Base-by-base conservation (phyloP, 2,888 invertebrate genomes). In the Ennomos quercinarius region DNA sequence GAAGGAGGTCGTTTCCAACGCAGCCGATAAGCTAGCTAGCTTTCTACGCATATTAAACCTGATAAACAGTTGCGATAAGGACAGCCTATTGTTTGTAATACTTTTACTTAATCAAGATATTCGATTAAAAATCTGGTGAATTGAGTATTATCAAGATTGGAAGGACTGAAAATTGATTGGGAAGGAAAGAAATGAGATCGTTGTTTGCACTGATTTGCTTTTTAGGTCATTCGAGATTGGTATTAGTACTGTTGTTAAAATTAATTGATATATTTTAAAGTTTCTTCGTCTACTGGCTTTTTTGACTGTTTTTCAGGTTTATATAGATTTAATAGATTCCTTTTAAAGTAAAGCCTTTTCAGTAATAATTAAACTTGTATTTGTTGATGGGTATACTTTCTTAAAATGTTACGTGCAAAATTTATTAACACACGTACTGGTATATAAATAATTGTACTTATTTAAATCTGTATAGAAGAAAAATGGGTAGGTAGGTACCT, bases 11-110 rank as follows among this genome's bases (percentile, higher is more conserved):
- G 89, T 60, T 66, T 68, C 66, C 48, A 43, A 27, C 46, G 37
- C 13, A 9, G 61, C 76, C 78, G 89, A 89, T 89, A 91, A 90
- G 77, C 71, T 72, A 73, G 72, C 78, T 80, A 81, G 85, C 86
- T 91, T 89, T 89, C 84, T 84, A 91, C 89, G 91, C 89, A 84
- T 84, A 91, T 92, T 92, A 91, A 88, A 84, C 78, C 67, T 83
- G 91, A 91, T 91, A 91, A 90, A 81, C 78, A 72, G 66, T 58
- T 50, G 57, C 77, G 89, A 91, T 91, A 91, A 88, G 71, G 58
- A 57, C 53, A 53, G 63, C 67, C 86, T 75, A 90, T 91, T 91
- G 91, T 91, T 86, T 78, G 52, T 63, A 81, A 81, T 79, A 78
- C 78, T 58, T 61, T 56, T 52, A 49, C 78, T 6, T 91, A 90